A percentile compares a stretch with the other conserved stretches of the same genome.
These are phyloP conservation scores for Zaprionus davidi DNA, from an alignment of 1,140 invertebrate species.

Conservation along the genomic window DNA sequence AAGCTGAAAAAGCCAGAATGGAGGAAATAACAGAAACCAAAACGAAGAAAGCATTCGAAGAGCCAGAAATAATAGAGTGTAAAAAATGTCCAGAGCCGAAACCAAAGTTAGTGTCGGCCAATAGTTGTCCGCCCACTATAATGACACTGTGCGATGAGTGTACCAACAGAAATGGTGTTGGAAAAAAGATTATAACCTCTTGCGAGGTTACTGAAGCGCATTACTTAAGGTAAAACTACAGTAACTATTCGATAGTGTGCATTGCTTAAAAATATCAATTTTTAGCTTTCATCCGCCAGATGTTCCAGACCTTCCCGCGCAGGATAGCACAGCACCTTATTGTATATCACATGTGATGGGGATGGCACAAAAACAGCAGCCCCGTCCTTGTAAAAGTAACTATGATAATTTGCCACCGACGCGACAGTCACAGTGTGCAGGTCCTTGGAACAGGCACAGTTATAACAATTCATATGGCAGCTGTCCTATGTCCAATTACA, in stretches of 20 bases:
- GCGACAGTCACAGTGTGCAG: background rate
- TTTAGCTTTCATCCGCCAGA: background rate
- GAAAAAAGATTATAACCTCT: constrained; percentile 32
- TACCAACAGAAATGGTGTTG: background rate
- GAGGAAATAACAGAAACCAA: background rate
- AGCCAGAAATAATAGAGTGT: too few relatives aligned
- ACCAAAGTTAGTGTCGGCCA: background rate
- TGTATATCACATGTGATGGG: background rate
- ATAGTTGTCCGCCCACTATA: background rate
- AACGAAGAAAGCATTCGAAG: background rate
- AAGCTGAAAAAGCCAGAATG: background rate
- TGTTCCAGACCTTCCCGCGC: background rate
- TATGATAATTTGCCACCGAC: background rate
- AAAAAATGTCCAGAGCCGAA: too few relatives aligned
- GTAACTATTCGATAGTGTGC: background rate
- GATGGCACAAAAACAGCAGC: background rate
- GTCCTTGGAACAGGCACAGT: background rate
- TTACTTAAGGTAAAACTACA: constrained; percentile 37
- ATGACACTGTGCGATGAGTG: constrained; percentile 1
- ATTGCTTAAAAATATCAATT: background rate
- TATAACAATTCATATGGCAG: background rate
- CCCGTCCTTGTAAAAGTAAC: background rate
- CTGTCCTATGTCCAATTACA: background rate
- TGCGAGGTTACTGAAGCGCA: constrained; percentile 62
- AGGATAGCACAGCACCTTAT: background rate